Evolutionary conservation across 2,113 vertebrate genomes (phyloP), one percentile per base, ranked within the genome.

Genomic region (Trogon melanurus): DNA sequence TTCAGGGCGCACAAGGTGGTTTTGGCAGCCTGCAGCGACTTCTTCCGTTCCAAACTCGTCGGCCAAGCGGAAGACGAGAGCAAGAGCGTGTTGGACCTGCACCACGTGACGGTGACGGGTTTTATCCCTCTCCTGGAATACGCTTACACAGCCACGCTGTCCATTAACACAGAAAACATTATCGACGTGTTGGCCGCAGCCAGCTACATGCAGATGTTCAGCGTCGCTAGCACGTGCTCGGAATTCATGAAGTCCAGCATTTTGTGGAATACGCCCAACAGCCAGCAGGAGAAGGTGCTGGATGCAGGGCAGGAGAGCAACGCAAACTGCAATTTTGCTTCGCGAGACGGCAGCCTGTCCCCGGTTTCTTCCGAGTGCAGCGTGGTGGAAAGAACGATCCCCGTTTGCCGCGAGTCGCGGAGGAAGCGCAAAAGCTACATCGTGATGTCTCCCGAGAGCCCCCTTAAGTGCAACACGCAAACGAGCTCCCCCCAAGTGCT

Each of bases 181-280:
- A 99, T 99, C 13, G 99, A 99, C 11, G 99, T 99, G 41, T 95
- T 99, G 88, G 99, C 99, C 1, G 99, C 99, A 6, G 99, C 99
- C 54, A 99, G 99, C 95, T 99, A 99, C 95, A 99, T 99, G 99
- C 99, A 99, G 96, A 99, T 99, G 99, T 99, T 99, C 83, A 98
- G 99, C 4, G 99, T 99, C 80, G 99, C 99, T 9, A 99, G 99
- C 93, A 99, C 99, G 0, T 99, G 99, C 97, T 99, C 99, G 0
- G 99, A 99, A 57, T 99, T 99, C 97, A 99, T 99, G 99, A 99
- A 99, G 96, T 99, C 99, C 62, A 99, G 99, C 93, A 99, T 99
- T 95, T 97, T 99, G 45, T 99, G 99, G 99, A 99, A 99, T 56
- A 98, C 99, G 0, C 97, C 98, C 78, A 98, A 96, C 97, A 97